Base-by-base conservation (phyloP, 2,113 vertebrate genomes). In the Anthoscopus minutus region DNA sequence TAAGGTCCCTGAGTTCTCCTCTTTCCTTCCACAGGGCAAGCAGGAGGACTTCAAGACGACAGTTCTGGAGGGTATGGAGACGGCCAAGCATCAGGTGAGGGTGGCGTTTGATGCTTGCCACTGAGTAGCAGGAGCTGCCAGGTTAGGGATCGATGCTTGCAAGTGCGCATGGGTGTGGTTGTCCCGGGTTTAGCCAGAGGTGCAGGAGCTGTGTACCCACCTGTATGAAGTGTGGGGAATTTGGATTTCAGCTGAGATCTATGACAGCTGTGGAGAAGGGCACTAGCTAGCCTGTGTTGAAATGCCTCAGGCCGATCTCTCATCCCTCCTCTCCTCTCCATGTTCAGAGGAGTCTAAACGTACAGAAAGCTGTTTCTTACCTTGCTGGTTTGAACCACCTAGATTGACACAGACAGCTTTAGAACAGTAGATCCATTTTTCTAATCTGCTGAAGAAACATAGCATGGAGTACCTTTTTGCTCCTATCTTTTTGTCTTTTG, bases 11-110 rank as follows among this genome's bases (percentile, higher is more conserved):
- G 98, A 98, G 98, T 98, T 98, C 97, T 98, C 98, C 98, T 98
- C 98, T 98, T 98, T 98, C 98, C 98, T 98, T 98, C 98, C 98
- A 98, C 98, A 98, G 98, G 98, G 97, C 98, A 98, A 98, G 98
- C 98, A 98, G 98, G 98, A 98, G 98, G 98, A 98, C 98, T 98
- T 98, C 97, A 98, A 98, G 98, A 98, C 97, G 98, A 98, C 98
- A 98, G 93, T 98, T 98, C 98, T 98, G 98, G 98, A 98, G 98
- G 98, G 98, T 98, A 98, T 98, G 98, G 98, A 98, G 98, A 98
- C 98, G 97, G 98, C 98, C 98, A 98, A 98, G 98, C 98, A 98
- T 98, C 98, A 98, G 98, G 98, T 98, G 98, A 98, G 98, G 98
- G 98, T 98, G 98, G 98, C 95, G 61, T 98, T 98, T 98, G 98